Percentiles rank a stretch among this genome's conserved stretches.
Conservation (phyloP, 2,797 vertebrate species). For the Picus viridis region DNA sequence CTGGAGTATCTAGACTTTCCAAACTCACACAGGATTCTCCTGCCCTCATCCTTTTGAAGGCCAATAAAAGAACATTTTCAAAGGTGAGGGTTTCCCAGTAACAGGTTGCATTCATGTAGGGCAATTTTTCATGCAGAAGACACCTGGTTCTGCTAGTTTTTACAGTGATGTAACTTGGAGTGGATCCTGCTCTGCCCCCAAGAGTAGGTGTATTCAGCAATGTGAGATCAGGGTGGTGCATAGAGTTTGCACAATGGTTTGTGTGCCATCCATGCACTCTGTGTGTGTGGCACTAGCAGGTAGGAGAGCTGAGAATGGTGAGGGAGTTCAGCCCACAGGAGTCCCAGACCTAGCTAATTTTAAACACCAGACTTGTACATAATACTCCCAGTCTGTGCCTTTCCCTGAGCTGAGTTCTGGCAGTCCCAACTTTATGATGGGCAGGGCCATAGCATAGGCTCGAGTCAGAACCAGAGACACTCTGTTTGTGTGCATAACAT, state of each 20-base stretch:
- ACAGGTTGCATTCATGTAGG: not conserved
- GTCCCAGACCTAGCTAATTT: not conserved
- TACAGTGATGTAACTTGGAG: not conserved
- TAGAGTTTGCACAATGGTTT: not conserved
- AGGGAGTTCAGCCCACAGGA: not conserved
- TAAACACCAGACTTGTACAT: not conserved
- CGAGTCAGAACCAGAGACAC: rapidly evolving
- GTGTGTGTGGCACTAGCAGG: rapidly evolving
- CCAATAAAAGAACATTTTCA: not conserved
- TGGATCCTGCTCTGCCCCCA: not conserved
- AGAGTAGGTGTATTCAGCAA: not conserved
- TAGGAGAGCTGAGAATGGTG: not conserved
- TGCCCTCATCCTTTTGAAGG: not conserved
- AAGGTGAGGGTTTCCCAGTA: not conserved
- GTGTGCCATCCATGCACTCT: rapidly evolving
- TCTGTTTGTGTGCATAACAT: not conserved
- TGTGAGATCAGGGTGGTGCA: rapidly evolving
- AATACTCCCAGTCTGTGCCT: not conserved
- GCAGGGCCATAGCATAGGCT: not conserved
- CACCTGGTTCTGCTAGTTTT: not conserved
- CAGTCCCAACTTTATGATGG: not conserved
- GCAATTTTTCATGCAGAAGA: not conserved
- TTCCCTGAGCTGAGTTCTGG: not conserved
- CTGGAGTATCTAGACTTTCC: not conserved
- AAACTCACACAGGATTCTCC: not conserved